Evolutionary conservation across 2,888 invertebrate species (phyloP).

Genomic region (Tenodera sinensis): DNA sequence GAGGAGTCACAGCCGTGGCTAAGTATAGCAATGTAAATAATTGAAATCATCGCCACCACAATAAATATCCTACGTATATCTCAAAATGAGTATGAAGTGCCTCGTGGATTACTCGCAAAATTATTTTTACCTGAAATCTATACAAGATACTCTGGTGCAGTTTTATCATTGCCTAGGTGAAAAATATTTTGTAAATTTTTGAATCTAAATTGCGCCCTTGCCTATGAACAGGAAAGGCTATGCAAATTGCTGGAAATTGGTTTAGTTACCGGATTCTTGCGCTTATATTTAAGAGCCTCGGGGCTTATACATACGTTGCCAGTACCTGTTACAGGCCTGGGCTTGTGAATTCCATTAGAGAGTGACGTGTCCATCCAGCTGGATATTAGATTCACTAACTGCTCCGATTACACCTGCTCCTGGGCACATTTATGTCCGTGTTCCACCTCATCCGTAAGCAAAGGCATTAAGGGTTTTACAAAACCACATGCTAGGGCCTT

Average conservation of each 20-base stretch:
- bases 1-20: no score
- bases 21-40: no score
- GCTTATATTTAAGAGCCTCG: not conserved
- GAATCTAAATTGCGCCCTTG: not conserved
- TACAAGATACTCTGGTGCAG: no score
- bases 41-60: no score
- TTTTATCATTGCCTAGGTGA: not conserved
- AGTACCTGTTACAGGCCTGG: not conserved
- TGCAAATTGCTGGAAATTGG: not conserved
- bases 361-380: not conserved
- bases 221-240: not conserved
- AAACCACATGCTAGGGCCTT: not conserved
- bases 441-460: not conserved
- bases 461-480: not conserved
- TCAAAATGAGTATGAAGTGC: no score
- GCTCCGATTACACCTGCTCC: not conserved
- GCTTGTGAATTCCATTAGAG: not conserved
- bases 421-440: not conserved
- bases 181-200: not conserved
- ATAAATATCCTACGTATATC: no score
- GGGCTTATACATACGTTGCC: not conserved
- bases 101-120: no score
- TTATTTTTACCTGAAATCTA: no score
- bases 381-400: not conserved
- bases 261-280: not conserved